Conservation (phyloP, 2,113 vertebrate species). For the Hippocampus barbouri region DNA sequence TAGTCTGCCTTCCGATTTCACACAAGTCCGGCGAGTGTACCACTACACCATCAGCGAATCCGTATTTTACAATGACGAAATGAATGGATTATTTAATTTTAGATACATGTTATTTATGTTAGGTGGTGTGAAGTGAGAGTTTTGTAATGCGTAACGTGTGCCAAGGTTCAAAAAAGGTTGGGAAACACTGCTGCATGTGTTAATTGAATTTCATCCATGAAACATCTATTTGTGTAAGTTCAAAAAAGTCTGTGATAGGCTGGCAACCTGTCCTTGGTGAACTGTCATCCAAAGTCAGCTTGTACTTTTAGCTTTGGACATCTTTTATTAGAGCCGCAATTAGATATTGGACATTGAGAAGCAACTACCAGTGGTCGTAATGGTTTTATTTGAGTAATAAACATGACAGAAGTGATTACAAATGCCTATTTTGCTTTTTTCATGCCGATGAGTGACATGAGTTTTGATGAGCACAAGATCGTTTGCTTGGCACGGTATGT, state of each 20-base stretch:
- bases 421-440: neutral
- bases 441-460: conserved; percentile 8
- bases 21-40: too few relatives aligned
- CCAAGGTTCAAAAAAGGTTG: too few relatives aligned
- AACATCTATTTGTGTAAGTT: too few relatives aligned
- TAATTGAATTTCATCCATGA: too few relatives aligned
- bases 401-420: neutral
- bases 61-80: too few relatives aligned
- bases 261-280: too few relatives aligned
- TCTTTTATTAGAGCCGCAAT: neutral
- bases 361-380: neutral
- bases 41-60: too few relatives aligned
- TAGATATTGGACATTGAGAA: neutral
- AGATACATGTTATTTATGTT: neutral
- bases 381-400: neutral
- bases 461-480: neutral
- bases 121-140: too few relatives aligned
- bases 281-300: neutral
- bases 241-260: too few relatives aligned
- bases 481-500: neutral
- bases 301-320: neutral
- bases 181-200: too few relatives aligned
- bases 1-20: too few relatives aligned
- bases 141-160: too few relatives aligned
- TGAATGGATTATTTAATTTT: neutral